Conservation (phyloP, 2,113 vertebrate species). For the Machaerirhynchus nigripectus region DNA sequence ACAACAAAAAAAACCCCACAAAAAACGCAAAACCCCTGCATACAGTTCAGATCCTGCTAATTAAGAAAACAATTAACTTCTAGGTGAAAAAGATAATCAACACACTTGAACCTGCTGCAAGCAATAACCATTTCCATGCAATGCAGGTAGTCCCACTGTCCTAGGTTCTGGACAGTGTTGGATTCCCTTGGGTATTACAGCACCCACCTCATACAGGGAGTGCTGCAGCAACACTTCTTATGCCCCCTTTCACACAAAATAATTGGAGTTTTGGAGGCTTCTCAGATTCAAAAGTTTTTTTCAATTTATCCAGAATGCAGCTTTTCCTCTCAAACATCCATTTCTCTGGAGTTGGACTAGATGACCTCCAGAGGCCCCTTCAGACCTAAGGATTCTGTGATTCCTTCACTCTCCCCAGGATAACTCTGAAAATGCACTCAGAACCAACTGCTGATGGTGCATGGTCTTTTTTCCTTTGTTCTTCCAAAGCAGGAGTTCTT, state of each 20-base stretch:
- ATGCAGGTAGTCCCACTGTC: background rate
- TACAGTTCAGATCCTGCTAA: conserved; percentile 41
- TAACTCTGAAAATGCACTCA: background rate
- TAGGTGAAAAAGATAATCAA: conserved; percentile 32
- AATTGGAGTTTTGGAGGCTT: background rate
- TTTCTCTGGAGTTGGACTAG: background rate
- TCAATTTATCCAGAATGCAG: background rate
- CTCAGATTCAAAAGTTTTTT: background rate
- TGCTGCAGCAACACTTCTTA: background rate
- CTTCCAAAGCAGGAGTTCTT: background rate
- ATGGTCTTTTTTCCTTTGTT: background rate
- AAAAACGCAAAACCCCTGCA: background rate
- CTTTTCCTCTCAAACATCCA: background rate
- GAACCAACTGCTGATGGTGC: background rate
- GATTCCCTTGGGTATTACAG: rapidly evolving
- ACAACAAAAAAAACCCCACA: background rate
- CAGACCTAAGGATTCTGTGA: background rate
- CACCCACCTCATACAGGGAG: background rate
- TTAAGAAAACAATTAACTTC: conserved; percentile 43
- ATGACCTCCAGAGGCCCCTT: background rate
- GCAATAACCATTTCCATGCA: background rate
- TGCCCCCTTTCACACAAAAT: background rate
- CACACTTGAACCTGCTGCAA: background rate
- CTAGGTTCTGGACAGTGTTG: background rate
- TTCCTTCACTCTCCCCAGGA: background rate